Evolutionary conservation across 2,888 invertebrate genomes (phyloP), one percentile per base, ranked within the genome.

Genomic region (Pinctada fucata): DNA sequence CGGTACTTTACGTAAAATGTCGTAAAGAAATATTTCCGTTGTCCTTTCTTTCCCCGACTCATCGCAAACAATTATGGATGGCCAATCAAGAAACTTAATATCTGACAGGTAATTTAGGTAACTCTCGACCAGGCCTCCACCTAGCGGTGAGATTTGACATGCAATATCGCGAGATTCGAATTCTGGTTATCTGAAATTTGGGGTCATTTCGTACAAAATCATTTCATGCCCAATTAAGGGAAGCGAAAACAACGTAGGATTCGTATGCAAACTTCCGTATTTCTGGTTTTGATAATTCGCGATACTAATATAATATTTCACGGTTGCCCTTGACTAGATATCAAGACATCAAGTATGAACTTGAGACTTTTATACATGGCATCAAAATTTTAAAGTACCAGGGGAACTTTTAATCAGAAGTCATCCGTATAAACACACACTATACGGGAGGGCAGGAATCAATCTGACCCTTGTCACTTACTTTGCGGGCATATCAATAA

Each of bases 91-190:
- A 58, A 58, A 58, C 58, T 58, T 58, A 13, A 58, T 58, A 58
- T 6, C 58, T 58, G 58, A 58, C 58, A 58, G 58, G 58, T 58
- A 13, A 58, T 58, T 58, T 10, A 58, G 58, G 13, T 6, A 58
- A 58, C 58, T 58, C 58, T 58, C 58, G 58, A 58, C 58, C 58
- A 58, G 58, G 8, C 58, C 13, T 58, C 58, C 58, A 58, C 58
- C 58, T 58, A 58, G 58, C 58, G 58, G 58, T 13, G 58, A 13
- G 6, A 58, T 10, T 13, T 58, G 6, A 13, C 58, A 58, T 58
- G 58, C 58, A 58, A 58, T 58, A 58, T 58, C 13, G 58, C 58
- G 58, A 58, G 58, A 58, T 10, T 58, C 13, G 13, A 6, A 58
- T 58, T 58, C 58, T 1, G 58, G 58, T 6, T 58, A 58, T 10